These are phyloP conservation scores for Cladopsammia gracilis DNA, from an alignment of 64 coral and sea anemone genomes.

Conservation along the genomic window DNA sequence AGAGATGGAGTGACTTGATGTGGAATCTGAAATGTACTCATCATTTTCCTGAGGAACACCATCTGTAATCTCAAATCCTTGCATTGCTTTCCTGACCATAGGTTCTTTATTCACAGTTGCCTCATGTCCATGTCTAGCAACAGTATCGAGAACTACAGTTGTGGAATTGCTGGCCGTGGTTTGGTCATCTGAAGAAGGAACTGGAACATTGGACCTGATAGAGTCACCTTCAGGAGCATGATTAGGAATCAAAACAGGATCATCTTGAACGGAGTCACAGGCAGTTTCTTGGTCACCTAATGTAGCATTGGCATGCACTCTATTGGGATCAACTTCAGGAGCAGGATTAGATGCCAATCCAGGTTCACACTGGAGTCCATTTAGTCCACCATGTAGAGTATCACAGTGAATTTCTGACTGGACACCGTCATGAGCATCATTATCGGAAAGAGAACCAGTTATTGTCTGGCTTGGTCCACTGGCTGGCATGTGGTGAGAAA, in stretches of 20 bases:
- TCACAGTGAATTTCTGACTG: no score
- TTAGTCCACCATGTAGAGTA: no score
- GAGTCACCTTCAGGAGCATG: not conserved
- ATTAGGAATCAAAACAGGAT: not conserved
- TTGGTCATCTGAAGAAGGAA: not conserved
- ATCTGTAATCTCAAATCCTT: not conserved
- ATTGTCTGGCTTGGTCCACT: not conserved
- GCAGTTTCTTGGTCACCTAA: not conserved
- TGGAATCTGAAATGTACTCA: not conserved
- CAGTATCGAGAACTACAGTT: no score
- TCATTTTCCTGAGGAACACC: not conserved
- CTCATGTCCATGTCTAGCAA: no score
- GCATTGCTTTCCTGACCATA: not conserved
- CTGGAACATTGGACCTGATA: not conserved
- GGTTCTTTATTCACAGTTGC: not conserved
- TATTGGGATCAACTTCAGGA: no score
- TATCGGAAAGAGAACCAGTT: no score
- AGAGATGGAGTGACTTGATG: not conserved
- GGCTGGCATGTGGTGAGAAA: no score
- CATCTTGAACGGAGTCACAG: no score
- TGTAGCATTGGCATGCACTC: no score
- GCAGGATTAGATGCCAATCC: no score
- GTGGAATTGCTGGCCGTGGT: not conserved
- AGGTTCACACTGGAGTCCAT: no score
- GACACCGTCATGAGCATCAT: no score